Evolutionary conservation across 2,888 invertebrate genomes (phyloP).

Genomic region (Fragum whitleyi): DNA sequence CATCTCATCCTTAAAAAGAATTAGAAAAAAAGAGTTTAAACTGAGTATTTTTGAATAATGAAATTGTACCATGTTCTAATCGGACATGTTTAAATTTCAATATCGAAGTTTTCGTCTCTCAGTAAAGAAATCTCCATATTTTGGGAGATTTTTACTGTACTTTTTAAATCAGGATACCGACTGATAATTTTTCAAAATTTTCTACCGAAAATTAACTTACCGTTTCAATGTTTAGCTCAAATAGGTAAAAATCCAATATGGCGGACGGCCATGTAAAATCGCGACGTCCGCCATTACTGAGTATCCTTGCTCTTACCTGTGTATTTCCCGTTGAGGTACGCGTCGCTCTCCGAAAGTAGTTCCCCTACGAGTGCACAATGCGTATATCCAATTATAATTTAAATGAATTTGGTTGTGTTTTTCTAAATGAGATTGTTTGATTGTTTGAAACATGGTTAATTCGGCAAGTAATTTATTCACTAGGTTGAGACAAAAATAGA

Average conservation of each 20-base stretch:
- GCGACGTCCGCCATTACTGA: constrained; percentile 58
- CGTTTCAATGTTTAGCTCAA: not conserved
- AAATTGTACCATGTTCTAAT: too few relatives aligned
- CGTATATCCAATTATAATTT: constrained; percentile 59
- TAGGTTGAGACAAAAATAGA: not conserved
- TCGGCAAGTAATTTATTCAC: constrained; percentile 31
- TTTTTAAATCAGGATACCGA: not conserved
- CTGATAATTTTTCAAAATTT: not conserved
- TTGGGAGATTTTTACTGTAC: too few relatives aligned
- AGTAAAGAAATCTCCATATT: too few relatives aligned
- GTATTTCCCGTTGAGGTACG: constrained; percentile 29
- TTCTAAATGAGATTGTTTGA: constrained; percentile 45
- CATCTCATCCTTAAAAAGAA: too few relatives aligned
- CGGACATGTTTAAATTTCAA: too few relatives aligned
- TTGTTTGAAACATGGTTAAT: constrained; percentile 22
- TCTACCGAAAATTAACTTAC: constrained; percentile 6
- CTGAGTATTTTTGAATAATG: too few relatives aligned
- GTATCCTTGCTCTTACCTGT: constrained; percentile 56
- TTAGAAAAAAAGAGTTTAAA: too few relatives aligned
- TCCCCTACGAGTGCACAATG: constrained; percentile 52
- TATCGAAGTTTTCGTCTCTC: too few relatives aligned
- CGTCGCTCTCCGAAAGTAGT: constrained; percentile 62
- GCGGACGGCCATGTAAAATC: constrained; percentile 11
- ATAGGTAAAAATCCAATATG: constrained; percentile 22
- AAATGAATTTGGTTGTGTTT: constrained; percentile 49